phyloP scores from a whole-genome alignment of 1,140 invertebrate species.

The Drosophila repletoides region DNA sequence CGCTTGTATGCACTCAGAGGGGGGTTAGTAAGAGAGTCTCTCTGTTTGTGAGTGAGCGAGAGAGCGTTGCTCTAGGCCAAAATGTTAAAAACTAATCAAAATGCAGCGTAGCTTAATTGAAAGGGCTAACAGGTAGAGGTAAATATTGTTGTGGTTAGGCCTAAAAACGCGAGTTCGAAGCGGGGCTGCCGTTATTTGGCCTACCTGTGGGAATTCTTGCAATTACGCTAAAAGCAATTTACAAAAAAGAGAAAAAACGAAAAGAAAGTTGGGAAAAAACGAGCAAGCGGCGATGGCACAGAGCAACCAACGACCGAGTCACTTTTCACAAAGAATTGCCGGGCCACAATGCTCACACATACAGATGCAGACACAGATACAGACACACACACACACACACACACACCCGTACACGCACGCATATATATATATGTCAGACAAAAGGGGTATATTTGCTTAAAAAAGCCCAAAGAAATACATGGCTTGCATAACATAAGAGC shows the following conservation, averaged over 20 bases:
- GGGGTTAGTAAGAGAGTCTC: neutral
- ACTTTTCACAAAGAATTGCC: constrained; percentile 33
- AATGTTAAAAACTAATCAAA: constrained; percentile 77
- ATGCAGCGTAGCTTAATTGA: constrained; percentile 66
- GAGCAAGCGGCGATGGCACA: constrained; percentile 3
- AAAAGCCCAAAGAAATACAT: constrained; percentile 19
- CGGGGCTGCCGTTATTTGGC: constrained; percentile 35
- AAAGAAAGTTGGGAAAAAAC: constrained; percentile 14
- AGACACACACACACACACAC: neutral
- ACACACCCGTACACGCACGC: neutral
- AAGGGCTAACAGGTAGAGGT: constrained; percentile 45
- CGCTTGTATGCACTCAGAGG: constrained; percentile 25
- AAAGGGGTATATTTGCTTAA: constrained; percentile 24
- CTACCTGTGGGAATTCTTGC: constrained; percentile 69
- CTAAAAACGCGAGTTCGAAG: constrained; percentile 43
- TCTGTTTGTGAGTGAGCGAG: constrained; percentile 5
- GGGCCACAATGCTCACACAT: constrained; percentile 7
- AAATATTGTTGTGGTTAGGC: constrained; percentile 59
- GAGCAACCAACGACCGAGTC: constrained; percentile 37
- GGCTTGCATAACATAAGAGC: neutral
- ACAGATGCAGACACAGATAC: neutral
- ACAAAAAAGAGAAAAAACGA: constrained; percentile 22
- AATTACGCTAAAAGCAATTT: constrained; percentile 80
- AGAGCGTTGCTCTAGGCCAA: constrained; percentile 14
- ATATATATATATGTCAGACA: constrained; percentile 13